Evolutionary conservation across 2,113 vertebrate species (phyloP), one percentile per base, ranked within the genome.

Genomic region (Chrysochloris asiatica): DNA sequence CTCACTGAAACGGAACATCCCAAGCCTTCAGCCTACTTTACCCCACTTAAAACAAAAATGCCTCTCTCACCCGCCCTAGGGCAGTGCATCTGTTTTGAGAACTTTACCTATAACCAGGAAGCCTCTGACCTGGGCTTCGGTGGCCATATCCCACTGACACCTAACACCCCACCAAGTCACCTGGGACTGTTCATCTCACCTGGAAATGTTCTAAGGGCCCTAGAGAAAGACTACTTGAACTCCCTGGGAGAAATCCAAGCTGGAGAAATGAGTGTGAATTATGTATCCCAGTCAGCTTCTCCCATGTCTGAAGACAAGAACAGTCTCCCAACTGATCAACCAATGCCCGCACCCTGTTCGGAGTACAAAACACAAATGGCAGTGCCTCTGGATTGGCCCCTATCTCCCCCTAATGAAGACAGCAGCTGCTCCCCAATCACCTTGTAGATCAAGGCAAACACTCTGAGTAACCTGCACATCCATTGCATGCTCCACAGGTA

Each of bases 41-140:
- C 83, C 43, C 22, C 75, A 47, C 71, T 76, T 33, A 80, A 93
- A 81, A 85, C 93, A 8, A 75, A n/a, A 83, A 89, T 38, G 2
- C 50, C 26, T 28, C 14, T 83, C 84, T 11, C n/a, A 59, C 45
- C 75, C 84, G 26, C 54, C 59, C 59, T 61, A 21, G 4, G 59
- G 8, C 26, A 9, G 59, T 95, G 73, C 38, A 85, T 72, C 67
- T 98, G 95, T 65, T 97, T 98, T 81, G 97, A 97, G 95, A 98
- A 98, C 86, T 84, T 97, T 26, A 96, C 96, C 83, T 98, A 98
- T 65, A 95, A 90, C 59, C 83, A 94, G 43, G 26, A 63, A 77
- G 80, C 85, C 54, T 61, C 54, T 78, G 80, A 89, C 22, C 45
- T 86, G 45, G 38, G 30, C 30, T 75, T 54, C 21, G 95, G 28